These are phyloP conservation scores for Gobiocypris rarus DNA, from an alignment of 2,113 vertebrate species.

Conservation along the genomic window DNA sequence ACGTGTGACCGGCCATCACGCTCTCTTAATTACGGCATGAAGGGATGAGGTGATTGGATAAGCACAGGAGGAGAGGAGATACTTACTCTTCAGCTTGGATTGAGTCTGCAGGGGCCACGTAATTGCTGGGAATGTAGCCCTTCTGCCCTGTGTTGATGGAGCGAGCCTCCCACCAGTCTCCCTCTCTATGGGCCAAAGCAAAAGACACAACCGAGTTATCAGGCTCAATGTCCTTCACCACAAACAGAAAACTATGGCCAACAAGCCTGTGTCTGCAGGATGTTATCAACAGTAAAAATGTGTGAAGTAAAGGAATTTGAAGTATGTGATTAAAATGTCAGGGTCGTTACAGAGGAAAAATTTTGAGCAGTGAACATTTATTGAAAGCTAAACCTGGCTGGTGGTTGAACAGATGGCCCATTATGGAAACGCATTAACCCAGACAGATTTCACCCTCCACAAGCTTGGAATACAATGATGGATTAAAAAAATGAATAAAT, in stretches of 20 bases:
- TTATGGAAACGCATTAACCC: conserved; percentile 68
- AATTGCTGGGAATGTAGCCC: conserved; percentile 99
- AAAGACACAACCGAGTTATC: conserved; percentile 1
- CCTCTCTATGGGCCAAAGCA: conserved; percentile 81
- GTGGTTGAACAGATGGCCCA: conserved; percentile 68
- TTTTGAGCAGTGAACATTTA: conserved; percentile 55
- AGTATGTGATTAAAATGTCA: conserved; percentile 20
- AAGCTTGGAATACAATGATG: conserved; percentile 61
- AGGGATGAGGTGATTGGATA: conserved; percentile 28
- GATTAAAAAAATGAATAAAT: conserved; percentile 67
- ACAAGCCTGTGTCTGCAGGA: background rate
- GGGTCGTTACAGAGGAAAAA: background rate
- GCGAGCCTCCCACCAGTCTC: conserved; percentile 99
- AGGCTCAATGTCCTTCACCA: conserved; percentile 21
- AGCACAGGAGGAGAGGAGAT: conserved; percentile 28
- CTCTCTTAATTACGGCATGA: conserved; percentile 49
- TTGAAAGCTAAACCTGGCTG: conserved; percentile 17
- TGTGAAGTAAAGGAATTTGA: background rate
- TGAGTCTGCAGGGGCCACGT: conserved; percentile 97
- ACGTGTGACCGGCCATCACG: conserved; percentile 44
- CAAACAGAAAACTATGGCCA: background rate
- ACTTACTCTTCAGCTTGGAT: conserved; percentile 99
- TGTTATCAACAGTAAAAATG: conserved; percentile 29
- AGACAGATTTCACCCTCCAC: conserved; percentile 62
- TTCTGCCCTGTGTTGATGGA: conserved; percentile 97